These are phyloP conservation scores for Spodoptera litura DNA, from an alignment of 1,140 invertebrate genomes.

Conservation along the genomic window DNA sequence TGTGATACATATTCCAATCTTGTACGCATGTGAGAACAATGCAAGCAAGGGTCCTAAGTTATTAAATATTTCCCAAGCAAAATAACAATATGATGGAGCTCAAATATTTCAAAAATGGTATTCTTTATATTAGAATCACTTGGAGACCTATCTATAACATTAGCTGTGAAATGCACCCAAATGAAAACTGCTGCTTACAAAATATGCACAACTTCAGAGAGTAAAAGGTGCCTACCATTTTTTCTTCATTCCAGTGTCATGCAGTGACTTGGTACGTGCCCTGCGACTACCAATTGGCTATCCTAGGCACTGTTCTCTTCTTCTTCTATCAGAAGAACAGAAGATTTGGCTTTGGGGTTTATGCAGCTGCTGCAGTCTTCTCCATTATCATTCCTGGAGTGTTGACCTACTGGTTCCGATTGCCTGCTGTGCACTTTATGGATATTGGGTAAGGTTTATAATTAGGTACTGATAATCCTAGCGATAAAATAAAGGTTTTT, in stretches of 20 bases:
- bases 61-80: no score
- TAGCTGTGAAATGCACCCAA: no score
- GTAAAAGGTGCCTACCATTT: neutral
- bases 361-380: neutral
- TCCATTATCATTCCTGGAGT: constrained; percentile 22
- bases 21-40: no score
- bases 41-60: no score
- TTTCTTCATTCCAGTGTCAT: constrained; percentile 86
- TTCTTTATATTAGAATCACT: no score
- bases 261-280: constrained; percentile 90
- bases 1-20: no score
- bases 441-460: constrained; percentile 18
- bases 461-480: no score
- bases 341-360: neutral
- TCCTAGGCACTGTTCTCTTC: constrained; percentile 87
- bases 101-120: no score
- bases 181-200: no score
- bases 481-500: no score
- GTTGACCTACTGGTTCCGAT: constrained; percentile 19
- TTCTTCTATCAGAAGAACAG: constrained; percentile 77
- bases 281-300: constrained; percentile 90
- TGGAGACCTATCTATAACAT: no score
- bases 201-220: neutral
- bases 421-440: constrained; percentile 9
- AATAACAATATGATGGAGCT: no score